These are phyloP conservation scores for Ispidina picta DNA, from an alignment of 2,797 vertebrate species.

Conservation along the genomic window DNA sequence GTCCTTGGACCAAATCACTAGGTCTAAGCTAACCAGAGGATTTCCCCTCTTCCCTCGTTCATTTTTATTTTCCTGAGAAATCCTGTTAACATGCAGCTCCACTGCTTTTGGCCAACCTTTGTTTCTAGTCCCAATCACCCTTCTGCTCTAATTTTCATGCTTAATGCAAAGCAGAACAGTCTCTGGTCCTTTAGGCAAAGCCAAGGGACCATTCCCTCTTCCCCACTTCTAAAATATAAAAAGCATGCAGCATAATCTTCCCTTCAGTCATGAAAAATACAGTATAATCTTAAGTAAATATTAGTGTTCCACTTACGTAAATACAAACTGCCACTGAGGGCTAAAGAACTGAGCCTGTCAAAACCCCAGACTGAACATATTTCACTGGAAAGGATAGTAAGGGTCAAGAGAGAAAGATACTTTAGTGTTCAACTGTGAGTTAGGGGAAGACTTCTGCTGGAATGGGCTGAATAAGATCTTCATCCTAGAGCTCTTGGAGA, in stretches of 20 bases:
- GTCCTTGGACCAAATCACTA: background rate
- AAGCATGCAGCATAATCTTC: conserved; percentile 28
- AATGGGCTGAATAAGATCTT: background rate
- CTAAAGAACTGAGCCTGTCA: conserved; percentile 38
- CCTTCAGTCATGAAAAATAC: conserved; percentile 31
- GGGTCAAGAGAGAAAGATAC: background rate
- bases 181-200: background rate
- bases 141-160: background rate
- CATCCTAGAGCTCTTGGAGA: background rate
- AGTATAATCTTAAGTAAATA: conserved; percentile 61
- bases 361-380: background rate
- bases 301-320: conserved; percentile 38
- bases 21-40: background rate
- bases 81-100: background rate
- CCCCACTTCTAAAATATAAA: conserved; percentile 1
- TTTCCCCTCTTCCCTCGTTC: background rate
- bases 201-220: background rate
- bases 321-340: conserved; percentile 46
- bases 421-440: background rate
- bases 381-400: conserved; percentile 13
- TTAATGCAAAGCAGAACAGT: conserved; percentile 50
- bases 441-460: background rate
- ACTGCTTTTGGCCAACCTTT: background rate
- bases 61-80: background rate
- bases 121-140: background rate